phyloP scores from a whole-genome alignment of 2,888 invertebrate species.

The Diachrysia chrysitis region DNA sequence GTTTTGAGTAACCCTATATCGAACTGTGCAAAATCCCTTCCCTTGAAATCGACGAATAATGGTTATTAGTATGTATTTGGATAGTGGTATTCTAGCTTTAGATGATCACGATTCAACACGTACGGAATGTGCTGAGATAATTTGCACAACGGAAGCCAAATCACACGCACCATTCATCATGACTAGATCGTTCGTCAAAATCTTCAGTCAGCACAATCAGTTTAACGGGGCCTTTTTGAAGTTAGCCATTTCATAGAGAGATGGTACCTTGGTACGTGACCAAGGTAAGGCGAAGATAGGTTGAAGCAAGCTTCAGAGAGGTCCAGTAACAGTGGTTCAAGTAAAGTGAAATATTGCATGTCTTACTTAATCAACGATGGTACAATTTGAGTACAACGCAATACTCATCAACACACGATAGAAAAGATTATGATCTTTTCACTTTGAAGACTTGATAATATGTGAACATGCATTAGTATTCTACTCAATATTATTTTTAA shows the following conservation, averaged over 20 bases:
- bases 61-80: too few species aligned
- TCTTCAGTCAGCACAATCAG: neutral
- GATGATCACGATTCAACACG: conserved; percentile 33
- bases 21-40: too few species aligned
- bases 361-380: conserved; percentile 27
- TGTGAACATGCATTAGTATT: conserved; percentile 12
- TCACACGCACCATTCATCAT: conserved; percentile 35
- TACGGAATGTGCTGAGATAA: conserved; percentile 19
- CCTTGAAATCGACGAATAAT: too few species aligned
- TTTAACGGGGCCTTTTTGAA: neutral
- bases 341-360: conserved; percentile 40
- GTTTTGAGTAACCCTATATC: too few species aligned
- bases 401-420: conserved; percentile 10
- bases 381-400: conserved; percentile 5
- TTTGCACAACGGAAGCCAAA: conserved; percentile 38
- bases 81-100: neutral
- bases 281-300: neutral
- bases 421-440: conserved; percentile 5
- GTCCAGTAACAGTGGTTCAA: neutral
- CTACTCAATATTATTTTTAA: neutral
- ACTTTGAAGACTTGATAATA: conserved; percentile 5
- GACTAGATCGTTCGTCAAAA: conserved; percentile 29
- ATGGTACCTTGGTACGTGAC: neutral
- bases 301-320: neutral
- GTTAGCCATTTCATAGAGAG: neutral